Evolutionary conservation across 2,797 vertebrate genomes (phyloP).

Genomic region (Gambelia wislizenii): DNA sequence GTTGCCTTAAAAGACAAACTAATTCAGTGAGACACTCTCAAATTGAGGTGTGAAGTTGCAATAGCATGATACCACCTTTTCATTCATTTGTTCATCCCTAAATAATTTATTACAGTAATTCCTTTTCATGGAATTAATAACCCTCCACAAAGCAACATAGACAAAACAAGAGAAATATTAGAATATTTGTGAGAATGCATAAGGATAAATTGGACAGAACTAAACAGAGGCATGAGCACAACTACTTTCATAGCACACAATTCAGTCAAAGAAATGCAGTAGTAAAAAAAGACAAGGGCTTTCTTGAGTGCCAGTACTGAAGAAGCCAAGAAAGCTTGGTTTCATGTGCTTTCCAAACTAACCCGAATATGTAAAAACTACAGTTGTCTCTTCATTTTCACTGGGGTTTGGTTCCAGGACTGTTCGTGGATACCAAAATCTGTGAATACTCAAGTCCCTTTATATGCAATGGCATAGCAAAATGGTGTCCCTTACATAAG

Average conservation of each 20-base stretch:
- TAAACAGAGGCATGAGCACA: neutral
- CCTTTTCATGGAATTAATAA: too few relatives aligned
- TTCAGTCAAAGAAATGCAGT: neutral
- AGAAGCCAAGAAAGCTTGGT: neutral
- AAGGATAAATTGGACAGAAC: neutral
- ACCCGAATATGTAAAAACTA: too few relatives aligned
- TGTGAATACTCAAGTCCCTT: too few relatives aligned
- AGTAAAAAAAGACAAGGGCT: neutral
- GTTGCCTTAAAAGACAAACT: neutral
- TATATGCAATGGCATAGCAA: too few relatives aligned
- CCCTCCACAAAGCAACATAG: neutral
- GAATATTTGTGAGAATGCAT: neutral
- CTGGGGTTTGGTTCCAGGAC: too few relatives aligned
- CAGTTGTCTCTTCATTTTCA: too few relatives aligned
- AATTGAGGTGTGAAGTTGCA: neutral
- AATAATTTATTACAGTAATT: too few relatives aligned
- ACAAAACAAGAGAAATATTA: neutral
- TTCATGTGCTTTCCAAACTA: too few relatives aligned
- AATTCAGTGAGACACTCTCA: neutral
- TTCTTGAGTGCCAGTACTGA: neutral
- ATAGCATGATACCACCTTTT: neutral
- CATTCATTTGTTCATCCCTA: neutral
- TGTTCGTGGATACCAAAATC: too few relatives aligned
- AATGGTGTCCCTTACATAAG: too few relatives aligned
- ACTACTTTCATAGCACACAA: neutral